Conservation (phyloP, 1,140 invertebrate species). For the Phortica variegata region DNA sequence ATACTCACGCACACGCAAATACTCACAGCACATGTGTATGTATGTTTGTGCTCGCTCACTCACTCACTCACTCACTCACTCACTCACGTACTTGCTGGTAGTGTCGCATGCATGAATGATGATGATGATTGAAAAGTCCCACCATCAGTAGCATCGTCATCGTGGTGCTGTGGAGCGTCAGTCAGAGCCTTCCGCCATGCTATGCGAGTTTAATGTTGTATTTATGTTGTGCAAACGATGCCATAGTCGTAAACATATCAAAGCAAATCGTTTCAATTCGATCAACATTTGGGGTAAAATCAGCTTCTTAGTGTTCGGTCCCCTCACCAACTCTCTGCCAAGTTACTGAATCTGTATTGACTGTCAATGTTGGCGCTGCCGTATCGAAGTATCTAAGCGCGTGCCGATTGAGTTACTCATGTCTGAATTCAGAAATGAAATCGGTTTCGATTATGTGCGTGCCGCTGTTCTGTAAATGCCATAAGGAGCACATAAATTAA, state of each 20-base stretch:
- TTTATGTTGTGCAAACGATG: slow-evolving; percentile 58
- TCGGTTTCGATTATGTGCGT: slow-evolving; percentile 20
- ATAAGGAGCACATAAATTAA: slow-evolving; percentile 46
- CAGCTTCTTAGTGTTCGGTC: slow-evolving; percentile 12
- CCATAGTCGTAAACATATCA: slow-evolving; percentile 58
- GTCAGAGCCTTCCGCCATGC: slow-evolving; percentile 19
- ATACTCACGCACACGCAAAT: too few species aligned
- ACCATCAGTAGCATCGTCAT: too few species aligned
- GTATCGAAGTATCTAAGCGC: slow-evolving; percentile 17
- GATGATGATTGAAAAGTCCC: too few species aligned
- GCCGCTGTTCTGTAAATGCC: slow-evolving; percentile 18
- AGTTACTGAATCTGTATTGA: slow-evolving; percentile 18
- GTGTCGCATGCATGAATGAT: neutral
- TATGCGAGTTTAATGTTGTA: slow-evolving; percentile 54
- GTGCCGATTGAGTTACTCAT: slow-evolving; percentile 37
- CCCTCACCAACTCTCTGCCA: slow-evolving; percentile 17
- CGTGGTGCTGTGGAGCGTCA: slow-evolving; percentile 1
- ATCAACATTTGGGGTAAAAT: slow-evolving; percentile 30
- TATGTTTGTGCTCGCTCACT: too few species aligned
- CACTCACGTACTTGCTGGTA: neutral
- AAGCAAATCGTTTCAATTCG: slow-evolving; percentile 58
- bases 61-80: neutral
- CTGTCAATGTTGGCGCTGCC: neutral
- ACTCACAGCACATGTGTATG: too few species aligned
- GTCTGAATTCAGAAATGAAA: slow-evolving; percentile 20